Conservation (phyloP, 2,797 vertebrate genomes). For the Falco concolor region DNA sequence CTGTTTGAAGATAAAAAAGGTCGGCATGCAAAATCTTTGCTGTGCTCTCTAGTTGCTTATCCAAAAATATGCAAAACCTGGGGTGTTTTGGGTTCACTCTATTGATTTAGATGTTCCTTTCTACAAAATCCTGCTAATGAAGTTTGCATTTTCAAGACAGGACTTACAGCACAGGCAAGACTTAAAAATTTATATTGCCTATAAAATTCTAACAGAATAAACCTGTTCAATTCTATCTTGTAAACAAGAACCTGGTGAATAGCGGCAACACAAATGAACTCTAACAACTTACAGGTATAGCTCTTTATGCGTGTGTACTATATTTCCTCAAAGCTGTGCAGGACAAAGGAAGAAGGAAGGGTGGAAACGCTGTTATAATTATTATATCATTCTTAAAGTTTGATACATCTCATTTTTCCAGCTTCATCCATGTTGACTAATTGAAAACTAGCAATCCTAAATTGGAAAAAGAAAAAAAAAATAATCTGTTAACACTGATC, state of each 20-base stretch:
- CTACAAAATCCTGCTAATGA: slow-evolving; percentile 17
- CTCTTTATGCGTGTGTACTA: neutral
- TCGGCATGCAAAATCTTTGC: slow-evolving; percentile 35
- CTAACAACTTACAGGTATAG: neutral
- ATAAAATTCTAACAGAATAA: slow-evolving; percentile 29
- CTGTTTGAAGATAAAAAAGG: slow-evolving; percentile 53
- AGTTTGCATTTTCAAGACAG: slow-evolving; percentile 23
- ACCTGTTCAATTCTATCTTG: neutral
- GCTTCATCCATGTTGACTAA: neutral
- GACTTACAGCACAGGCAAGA: neutral
- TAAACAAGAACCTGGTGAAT: neutral
- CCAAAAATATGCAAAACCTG: neutral
- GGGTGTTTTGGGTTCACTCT: neutral
- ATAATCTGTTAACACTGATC: neutral
- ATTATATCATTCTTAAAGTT: neutral
- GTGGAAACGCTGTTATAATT: neutral
- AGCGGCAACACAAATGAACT: slow-evolving; percentile 3
- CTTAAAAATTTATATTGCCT: slow-evolving; percentile 25
- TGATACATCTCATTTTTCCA: neutral
- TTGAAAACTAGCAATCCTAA: neutral
- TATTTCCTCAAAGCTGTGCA: neutral
- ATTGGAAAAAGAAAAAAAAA: neutral
- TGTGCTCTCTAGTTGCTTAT: slow-evolving; percentile 12
- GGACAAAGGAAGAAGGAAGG: neutral
- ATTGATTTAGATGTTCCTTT: slow-evolving; percentile 36